A percentile compares a stretch with the other conserved stretches of the same genome.
Evolutionary conservation across 2,888 invertebrate genomes (phyloP).

Genomic region (Chloroclystis v-ata): DNA sequence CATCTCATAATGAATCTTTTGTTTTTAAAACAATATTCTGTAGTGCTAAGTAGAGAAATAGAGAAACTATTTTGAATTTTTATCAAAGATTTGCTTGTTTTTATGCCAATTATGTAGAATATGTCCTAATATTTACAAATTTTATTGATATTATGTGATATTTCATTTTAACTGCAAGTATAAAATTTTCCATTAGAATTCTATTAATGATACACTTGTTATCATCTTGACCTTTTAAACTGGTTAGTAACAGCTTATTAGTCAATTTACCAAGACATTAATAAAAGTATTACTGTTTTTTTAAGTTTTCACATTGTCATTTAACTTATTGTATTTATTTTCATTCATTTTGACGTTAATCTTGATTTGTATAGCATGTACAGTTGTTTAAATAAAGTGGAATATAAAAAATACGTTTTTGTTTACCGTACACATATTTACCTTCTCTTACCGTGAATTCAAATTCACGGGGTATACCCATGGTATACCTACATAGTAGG

Average conservation of each 20-base stretch:
- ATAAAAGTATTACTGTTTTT: conserved; percentile 41
- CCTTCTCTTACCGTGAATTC: too few relatives aligned
- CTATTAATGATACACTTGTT: neutral
- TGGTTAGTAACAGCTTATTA: neutral
- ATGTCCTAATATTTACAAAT: neutral
- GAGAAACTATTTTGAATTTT: neutral
- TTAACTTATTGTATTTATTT: conserved; percentile 47
- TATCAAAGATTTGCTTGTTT: neutral
- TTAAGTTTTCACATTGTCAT: conserved; percentile 36
- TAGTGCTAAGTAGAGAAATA: conserved; percentile 4
- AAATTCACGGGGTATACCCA: too few relatives aligned
- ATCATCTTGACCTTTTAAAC: neutral
- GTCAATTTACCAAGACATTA: conserved; percentile 29
- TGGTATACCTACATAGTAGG: too few relatives aligned
- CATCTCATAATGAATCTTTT: conserved; percentile 24
- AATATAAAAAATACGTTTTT: conserved; percentile 1
- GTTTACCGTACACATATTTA: too few relatives aligned
- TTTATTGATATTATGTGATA: neutral
- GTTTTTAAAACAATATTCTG: neutral
- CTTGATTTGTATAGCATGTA: conserved; percentile 29
- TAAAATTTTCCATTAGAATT: neutral
- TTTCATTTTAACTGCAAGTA: neutral
- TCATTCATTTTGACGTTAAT: conserved; percentile 31
- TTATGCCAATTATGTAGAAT: neutral
- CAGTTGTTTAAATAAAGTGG: conserved; percentile 30